Percentiles rank a stretch among this genome's conserved stretches.
phyloP scores from a whole-genome alignment of 2,797 vertebrate genomes.

The Brotula barbata region DNA sequence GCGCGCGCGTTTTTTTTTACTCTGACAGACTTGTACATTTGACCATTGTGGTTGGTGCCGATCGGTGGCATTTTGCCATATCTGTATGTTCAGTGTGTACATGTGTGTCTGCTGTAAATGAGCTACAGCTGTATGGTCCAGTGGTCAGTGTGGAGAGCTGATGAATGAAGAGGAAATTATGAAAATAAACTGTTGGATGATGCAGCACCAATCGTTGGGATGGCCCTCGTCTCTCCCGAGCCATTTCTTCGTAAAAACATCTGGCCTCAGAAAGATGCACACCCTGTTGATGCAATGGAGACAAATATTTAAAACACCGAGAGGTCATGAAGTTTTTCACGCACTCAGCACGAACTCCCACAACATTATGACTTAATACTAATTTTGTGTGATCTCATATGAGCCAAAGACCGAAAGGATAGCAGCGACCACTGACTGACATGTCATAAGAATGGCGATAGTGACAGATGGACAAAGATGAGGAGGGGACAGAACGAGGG shows the following conservation, averaged over 20 bases:
- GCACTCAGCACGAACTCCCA: constrained; percentile 32
- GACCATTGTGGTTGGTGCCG: constrained; percentile 16
- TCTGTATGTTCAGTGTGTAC: constrained; percentile 5
- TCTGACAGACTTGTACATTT: constrained; percentile 21
- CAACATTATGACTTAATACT: constrained; percentile 30
- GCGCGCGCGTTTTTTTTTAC: constrained; percentile 2
- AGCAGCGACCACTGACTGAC: constrained; percentile 10
- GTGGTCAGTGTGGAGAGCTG: constrained; percentile 69
- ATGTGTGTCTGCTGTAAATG: constrained; percentile 61
- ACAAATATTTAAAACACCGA: constrained; percentile 75
- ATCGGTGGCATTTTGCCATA: constrained; percentile 14
- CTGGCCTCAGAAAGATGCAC: constrained; percentile 59
- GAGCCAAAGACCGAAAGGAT: constrained; percentile 20
- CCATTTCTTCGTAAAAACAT: constrained; percentile 60
- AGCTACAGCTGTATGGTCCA: constrained; percentile 69
- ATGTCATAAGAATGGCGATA: constrained; percentile 26
- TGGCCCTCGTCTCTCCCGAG: constrained; percentile 37
- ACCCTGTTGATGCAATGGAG: constrained; percentile 66
- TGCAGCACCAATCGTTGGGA: constrained; percentile 46
- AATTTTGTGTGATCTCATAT: constrained; percentile 32
- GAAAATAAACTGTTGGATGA: constrained; percentile 72
- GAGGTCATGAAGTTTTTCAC: constrained; percentile 64
- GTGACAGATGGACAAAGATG: constrained; percentile 56
- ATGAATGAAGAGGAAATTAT: constrained; percentile 73
- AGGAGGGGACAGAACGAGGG: constrained; percentile 47